Percentiles rank a stretch among this genome's conserved stretches.
Evolutionary conservation across 1,140 invertebrate species (phyloP).

Genomic region (Frieseomelitta varia): DNA sequence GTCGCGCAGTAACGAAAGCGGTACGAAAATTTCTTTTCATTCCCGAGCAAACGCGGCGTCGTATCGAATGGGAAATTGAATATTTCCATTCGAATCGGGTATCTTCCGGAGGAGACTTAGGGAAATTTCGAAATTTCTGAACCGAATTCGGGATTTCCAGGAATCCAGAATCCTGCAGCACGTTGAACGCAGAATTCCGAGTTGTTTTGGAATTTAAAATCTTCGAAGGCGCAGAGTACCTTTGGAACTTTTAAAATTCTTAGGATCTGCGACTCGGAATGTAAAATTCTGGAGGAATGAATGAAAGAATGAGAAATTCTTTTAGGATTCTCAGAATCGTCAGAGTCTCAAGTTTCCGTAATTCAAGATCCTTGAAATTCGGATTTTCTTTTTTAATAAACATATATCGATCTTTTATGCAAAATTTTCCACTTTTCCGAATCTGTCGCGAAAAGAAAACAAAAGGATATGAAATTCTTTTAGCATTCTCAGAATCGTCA

Average conservation of each 20-base stretch:
- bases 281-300: too few relatives aligned
- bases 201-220: not conserved
- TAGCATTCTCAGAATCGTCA: too few relatives aligned
- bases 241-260: not conserved
- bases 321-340: too few relatives aligned
- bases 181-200: too few relatives aligned
- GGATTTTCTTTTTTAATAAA: not conserved
- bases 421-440: not conserved
- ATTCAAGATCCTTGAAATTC: too few relatives aligned
- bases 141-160: not conserved
- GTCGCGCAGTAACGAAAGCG: not conserved
- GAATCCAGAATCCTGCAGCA: accelerated
- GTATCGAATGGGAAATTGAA: not conserved
- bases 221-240: too few relatives aligned
- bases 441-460: not conserved
- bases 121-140: too few relatives aligned
- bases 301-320: too few relatives aligned
- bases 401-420: not conserved
- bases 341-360: not conserved
- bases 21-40: not conserved
- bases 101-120: too few relatives aligned
- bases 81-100: not conserved
- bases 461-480: too few relatives aligned
- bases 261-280: too few relatives aligned
- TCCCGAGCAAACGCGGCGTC: not conserved